A percentile compares a stretch with the other conserved stretches of the same genome.
phyloP scores from a whole-genome alignment of 2,797 vertebrate genomes.

The Rhinoraja longicauda region DNA sequence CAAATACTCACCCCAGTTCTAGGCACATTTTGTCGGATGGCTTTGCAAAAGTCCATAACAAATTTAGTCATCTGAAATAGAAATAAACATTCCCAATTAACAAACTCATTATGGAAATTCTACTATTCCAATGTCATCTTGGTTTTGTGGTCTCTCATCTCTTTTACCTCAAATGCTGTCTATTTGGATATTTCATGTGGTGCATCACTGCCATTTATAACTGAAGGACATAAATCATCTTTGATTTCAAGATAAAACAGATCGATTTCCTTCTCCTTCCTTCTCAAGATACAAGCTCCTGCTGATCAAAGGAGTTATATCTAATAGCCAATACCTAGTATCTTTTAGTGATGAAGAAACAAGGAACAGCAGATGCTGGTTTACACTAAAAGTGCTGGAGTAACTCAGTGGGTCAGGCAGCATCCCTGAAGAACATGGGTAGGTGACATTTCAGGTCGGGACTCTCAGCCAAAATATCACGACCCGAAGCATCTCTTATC shows the following conservation, averaged over 20 bases:
- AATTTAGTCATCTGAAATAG: conserved; percentile 51
- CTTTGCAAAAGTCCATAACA: conserved; percentile 55
- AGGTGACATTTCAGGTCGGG: no score
- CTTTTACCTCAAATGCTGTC: background rate
- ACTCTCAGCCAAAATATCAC: no score
- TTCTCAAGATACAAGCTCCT: background rate
- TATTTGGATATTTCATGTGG: background rate
- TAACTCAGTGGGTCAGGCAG: no score
- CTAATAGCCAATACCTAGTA: background rate
- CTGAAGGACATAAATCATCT: background rate
- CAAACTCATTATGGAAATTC: background rate
- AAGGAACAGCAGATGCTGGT: no score
- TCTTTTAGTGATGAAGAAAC: background rate
- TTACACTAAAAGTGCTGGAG: no score
- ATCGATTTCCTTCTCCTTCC: background rate
- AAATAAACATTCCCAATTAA: conserved; percentile 8
- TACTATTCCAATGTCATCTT: background rate
- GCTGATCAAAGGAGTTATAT: background rate
- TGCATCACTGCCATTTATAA: background rate
- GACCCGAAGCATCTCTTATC: no score
- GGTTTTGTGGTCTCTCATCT: background rate
- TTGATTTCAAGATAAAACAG: background rate
- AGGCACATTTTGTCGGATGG: conserved; percentile 52
- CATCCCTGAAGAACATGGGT: no score
- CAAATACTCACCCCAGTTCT: conserved; percentile 47